Evolutionary conservation across 2,888 invertebrate species (phyloP), one percentile per base, ranked within the genome.

Genomic region (Coenonympha arcania): DNA sequence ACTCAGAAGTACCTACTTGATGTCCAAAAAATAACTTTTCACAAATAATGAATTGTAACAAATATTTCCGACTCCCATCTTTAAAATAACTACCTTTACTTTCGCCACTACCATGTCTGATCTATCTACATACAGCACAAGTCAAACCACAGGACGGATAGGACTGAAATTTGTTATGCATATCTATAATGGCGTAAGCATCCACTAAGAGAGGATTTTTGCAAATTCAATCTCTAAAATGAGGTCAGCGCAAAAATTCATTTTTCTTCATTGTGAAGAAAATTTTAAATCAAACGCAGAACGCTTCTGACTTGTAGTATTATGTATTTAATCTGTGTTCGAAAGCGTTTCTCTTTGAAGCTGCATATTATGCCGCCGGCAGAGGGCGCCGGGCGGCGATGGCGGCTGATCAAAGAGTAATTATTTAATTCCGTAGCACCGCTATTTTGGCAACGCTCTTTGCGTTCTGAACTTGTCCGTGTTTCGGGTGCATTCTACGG

Each of bases 361-460:
- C 61, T 71, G 72, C 76, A 76, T 76, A 79, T 79, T 79, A 78
- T 77, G 79, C 76, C 75, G 73, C 73, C 68, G 72, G 67, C 64
- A 69, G 66, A 67, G 67, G 64, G 66, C 62, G n/a, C n/a, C n/a
- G 41, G 26, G 13, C 45, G 26, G 59, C 55, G 16, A n/a, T n/a
- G n/a, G n/a, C n/a, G n/a, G n/a, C 59, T 68, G 74, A 76, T 80
- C 79, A 79, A 80, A 80, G 78, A 59, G 58, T 62, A 69, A 73
- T 77, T 76, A 73, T 72, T 72, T 66, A 65, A 68, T 62, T 62
- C 48, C 50, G 40, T 39, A 46, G 15, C 46, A 31, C 31, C 41
- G 24, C 22, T 26, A 41, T 45, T 49, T 46, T 44, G 50, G 36
- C 50, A 47, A 33, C 37, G 39, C 13, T 13, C 31, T 43, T 22